Evolutionary conservation across 2,888 invertebrate species (phyloP).

Genomic region (Chromoteleia sp.): DNA sequence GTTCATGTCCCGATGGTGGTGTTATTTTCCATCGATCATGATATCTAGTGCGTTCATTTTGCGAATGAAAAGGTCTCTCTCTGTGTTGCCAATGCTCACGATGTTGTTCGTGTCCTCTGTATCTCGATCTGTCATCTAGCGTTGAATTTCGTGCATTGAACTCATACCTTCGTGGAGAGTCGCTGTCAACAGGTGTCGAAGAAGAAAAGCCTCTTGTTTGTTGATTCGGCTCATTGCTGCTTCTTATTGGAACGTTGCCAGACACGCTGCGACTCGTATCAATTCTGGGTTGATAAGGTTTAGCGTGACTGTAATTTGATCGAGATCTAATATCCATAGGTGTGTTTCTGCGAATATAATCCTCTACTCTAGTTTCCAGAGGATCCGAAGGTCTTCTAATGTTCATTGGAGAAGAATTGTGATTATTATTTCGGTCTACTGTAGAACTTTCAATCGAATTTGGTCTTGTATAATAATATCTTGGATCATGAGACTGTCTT

Average conservation of each 20-base stretch:
- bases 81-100: constrained; percentile 6
- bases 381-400: neutral
- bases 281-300: constrained; percentile 19
- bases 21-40: constrained; percentile 32
- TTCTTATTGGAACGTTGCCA: constrained; percentile 53
- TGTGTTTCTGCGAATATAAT: constrained; percentile 78
- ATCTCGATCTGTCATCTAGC: constrained; percentile 14
- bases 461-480: neutral
- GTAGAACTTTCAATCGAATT: neutral
- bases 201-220: constrained; percentile 27
- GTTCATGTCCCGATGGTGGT: constrained; percentile 26
- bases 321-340: constrained; percentile 71
- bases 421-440: neutral
- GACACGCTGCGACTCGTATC: constrained; percentile 27
- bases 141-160: constrained; percentile 16
- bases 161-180: constrained; percentile 21
- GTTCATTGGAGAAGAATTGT: neutral
- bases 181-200: constrained; percentile 58
- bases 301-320: constrained; percentile 27
- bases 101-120: constrained; percentile 23
- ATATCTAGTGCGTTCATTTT: constrained; percentile 19
- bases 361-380: constrained; percentile 57
- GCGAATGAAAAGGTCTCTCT: constrained; percentile 17
- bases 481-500: constrained; percentile 8
- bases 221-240: constrained; percentile 27